Evolutionary conservation across 2,888 invertebrate genomes (phyloP).

Genomic region (Tinea pellionella): DNA sequence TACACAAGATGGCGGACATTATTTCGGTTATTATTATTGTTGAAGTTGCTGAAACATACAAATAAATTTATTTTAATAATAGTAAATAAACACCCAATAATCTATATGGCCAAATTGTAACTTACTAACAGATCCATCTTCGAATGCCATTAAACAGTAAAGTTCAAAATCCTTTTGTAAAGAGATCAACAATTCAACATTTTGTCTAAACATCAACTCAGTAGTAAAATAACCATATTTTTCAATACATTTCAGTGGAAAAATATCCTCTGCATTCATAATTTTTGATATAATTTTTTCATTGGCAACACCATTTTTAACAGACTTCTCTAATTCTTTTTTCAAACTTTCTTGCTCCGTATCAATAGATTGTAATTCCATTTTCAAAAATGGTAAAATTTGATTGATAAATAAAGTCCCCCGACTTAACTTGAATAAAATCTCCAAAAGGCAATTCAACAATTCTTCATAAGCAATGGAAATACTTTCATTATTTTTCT

Average conservation of each 20-base stretch:
- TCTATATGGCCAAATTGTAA: no score
- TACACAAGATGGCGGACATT: conserved; percentile 46
- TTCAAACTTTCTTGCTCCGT: conserved; percentile 43
- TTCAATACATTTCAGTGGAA: conserved; percentile 44
- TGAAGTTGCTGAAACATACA: conserved; percentile 43
- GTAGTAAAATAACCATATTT: conserved; percentile 50
- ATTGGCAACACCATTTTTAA: conserved; percentile 23
- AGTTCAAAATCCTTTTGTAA: conserved; percentile 51
- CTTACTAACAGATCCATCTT: conserved; percentile 50
- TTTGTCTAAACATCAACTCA: conserved; percentile 59
- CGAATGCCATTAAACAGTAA: conserved; percentile 43
- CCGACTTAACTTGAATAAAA: conserved; percentile 51
- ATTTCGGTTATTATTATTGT: conserved; percentile 45
- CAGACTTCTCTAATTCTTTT: conserved; percentile 29
- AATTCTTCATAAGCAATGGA: conserved; percentile 39
- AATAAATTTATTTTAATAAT: not conserved
- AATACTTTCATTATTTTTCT: conserved; percentile 33
- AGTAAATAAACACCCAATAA: no score
- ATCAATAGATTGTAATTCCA: conserved; percentile 39
- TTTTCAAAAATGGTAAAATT: conserved; percentile 47
- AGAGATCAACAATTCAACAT: conserved; percentile 42
- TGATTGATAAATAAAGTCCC: conserved; percentile 45
- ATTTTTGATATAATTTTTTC: conserved; percentile 40
- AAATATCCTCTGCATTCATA: conserved; percentile 41
- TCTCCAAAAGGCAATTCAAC: conserved; percentile 49